Evolutionary conservation across 2,888 invertebrate genomes (phyloP), one percentile per base, ranked within the genome.

Genomic region (Brachycybe producta): DNA sequence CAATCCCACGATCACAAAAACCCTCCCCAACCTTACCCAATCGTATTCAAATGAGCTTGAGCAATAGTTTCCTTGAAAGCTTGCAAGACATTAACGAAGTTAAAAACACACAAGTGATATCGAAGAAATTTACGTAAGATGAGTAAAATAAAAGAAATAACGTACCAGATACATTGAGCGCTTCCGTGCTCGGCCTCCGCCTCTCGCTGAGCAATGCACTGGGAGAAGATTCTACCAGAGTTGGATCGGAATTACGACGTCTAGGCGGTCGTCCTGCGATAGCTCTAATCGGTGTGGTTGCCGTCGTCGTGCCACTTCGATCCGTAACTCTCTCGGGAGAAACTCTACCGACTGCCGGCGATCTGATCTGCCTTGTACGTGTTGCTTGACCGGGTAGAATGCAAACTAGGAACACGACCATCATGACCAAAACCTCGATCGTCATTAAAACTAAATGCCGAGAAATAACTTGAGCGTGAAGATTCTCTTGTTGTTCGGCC

Each of bases 341-440:
- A n/a, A n/a, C n/a, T n/a, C n/a, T n/a, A n/a, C n/a, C n/a, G n/a
- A n/a, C n/a, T n/a, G n/a, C n/a, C n/a, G n/a, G n/a, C n/a, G n/a
- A n/a, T n/a, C n/a, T n/a, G n/a, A n/a, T n/a, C n/a, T n/a, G n/a
- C n/a, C n/a, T n/a, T n/a, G n/a, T n/a, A n/a, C n/a, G n/a, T n/a
- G n/a, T n/a, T n/a, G n/a, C n/a, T n/a, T n/a, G 38, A 23, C 21
- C 13, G 26, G 32, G 35, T 21, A 68, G 42, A 75, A 66, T 5
- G 71, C 61, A 63, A 73, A 73, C 53, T 55, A 74, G 61, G 35
- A 72, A 57, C 60, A 63, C 71, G 11, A 66, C 72, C 38, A 61
- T 57, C 49, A 65, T 61, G 17, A 65, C 54, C 17, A 62, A 51
- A 11, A 64, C 56, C 56, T 66, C 65, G 13, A 64, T 54, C 5